These are phyloP conservation scores for Cavia aperea DNA, from an alignment of 2,113 vertebrate genomes.

Conservation along the genomic window DNA sequence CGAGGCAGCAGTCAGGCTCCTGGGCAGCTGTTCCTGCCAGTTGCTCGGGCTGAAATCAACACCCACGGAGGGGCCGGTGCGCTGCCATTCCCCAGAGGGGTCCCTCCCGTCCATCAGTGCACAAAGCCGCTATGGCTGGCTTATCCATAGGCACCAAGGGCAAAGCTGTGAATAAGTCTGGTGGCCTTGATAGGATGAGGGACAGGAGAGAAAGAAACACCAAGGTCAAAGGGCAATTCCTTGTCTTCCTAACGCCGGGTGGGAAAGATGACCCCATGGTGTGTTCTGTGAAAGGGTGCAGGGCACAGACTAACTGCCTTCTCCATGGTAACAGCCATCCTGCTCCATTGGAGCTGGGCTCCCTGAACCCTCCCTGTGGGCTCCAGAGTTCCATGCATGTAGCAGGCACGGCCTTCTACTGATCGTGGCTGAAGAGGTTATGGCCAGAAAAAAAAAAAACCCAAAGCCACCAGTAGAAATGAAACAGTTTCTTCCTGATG, in stretches of 20 bases:
- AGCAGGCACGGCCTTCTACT: neutral
- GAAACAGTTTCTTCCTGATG: slow-evolving; percentile 10
- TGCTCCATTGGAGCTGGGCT: too few relatives aligned
- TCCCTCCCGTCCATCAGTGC: slow-evolving; percentile 21
- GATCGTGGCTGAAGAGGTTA: slow-evolving; percentile 30
- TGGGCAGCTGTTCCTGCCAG: neutral
- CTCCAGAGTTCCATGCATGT: neutral
- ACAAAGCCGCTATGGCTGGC: neutral
- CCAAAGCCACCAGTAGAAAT: slow-evolving; percentile 10
- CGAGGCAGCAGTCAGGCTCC: neutral
- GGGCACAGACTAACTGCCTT: neutral
- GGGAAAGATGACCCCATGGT: neutral
- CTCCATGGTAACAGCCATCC: neutral
- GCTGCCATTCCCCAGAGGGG: neutral
- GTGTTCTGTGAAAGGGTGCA: neutral
- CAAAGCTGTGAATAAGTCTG: neutral
- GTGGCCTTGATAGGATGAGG: neutral
- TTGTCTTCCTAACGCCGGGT: neutral
- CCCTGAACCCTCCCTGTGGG: neutral
- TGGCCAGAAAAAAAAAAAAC: slow-evolving; percentile 24
- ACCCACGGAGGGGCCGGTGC: slow-evolving; percentile 2
- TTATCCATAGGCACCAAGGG: neutral
- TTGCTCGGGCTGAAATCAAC: slow-evolving; percentile 9
- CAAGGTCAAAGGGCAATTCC: neutral
- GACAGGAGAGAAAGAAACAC: neutral